Evolutionary conservation across 2,797 vertebrate genomes (phyloP), one percentile per base, ranked within the genome.

Genomic region (Sylvilagus floridanus): DNA sequence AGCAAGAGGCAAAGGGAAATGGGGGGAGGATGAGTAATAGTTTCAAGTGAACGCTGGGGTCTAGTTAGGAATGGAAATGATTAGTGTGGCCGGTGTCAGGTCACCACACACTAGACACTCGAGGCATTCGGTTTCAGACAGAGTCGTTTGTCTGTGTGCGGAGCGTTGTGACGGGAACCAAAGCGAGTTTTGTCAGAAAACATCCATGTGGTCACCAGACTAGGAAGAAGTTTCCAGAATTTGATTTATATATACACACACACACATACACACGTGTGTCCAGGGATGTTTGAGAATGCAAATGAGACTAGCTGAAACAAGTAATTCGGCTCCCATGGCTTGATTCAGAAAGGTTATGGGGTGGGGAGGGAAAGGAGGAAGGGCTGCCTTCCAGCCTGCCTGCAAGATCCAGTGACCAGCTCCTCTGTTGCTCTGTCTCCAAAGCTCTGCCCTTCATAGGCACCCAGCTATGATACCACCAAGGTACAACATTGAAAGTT

Each of bases 61-160:
- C 84, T 92, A 66, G 91, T 95, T 95, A 90, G 95, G 85, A 93
- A 93, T 86, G 91, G 96, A 96, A 96, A 94, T 82, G 94, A 88
- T 89, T 84, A 84, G 79, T 3, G 16, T 79, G 7, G 10, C 26
- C 4, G 26, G 95, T 62, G 79, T 95, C 84, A 60, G 86, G 93
- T 95, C 96, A 93, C 91, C 50, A 1, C 12, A 63, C 1, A 7
- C 92, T 71, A 91, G 91, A 97, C 91, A 91, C 77, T 37, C 26
- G 47, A 57, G 0, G 32, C 73, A 66, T 85, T 86, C 75, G 6
- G 11, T 92, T 96, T 95, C 71, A 95, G 77, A 85, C 26, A 32
- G n/a, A 62, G 94, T 71, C 60, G 0, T 84, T 95, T 95, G 88
- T 96, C 89, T 93, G 0, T 17, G 30, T 32, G 37, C 47, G 30